Evolutionary conservation across 1,140 invertebrate genomes (phyloP).

Genomic region (Reticulitermes speratus): DNA sequence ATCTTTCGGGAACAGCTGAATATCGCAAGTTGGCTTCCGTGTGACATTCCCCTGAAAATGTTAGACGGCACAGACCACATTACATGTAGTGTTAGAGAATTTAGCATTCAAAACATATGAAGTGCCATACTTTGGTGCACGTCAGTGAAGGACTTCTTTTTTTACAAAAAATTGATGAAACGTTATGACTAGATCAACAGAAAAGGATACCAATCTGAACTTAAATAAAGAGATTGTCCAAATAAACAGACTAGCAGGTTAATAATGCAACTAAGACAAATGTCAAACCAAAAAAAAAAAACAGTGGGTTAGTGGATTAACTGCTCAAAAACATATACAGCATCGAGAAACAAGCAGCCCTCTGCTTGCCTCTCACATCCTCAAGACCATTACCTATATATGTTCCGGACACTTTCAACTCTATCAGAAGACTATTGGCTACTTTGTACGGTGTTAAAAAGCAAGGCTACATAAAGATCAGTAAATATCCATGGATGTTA

Average conservation of each 20-base stretch:
- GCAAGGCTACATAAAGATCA: neutral
- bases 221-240: neutral
- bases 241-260: neutral
- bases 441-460: neutral
- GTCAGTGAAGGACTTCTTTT: neutral
- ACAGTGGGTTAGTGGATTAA: neutral
- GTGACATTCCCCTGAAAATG: neutral
- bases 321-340: constrained; percentile 6
- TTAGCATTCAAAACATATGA: constrained; percentile 29
- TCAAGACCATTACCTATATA: neutral
- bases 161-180: too few relatives aligned
- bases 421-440: neutral
- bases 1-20: neutral
- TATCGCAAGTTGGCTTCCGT: neutral
- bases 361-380: neutral
- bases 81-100: neutral
- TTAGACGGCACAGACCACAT: neutral
- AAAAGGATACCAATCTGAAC: neutral
- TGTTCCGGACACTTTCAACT: neutral
- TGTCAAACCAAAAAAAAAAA: neutral
- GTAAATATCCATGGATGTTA: too few relatives aligned
- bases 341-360: neutral
- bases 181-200: neutral
- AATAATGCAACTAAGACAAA: neutral
- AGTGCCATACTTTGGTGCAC: constrained; percentile 32